Base-by-base conservation (phyloP, 2,113 vertebrate species). In the Dipodomys spectabilis region DNA sequence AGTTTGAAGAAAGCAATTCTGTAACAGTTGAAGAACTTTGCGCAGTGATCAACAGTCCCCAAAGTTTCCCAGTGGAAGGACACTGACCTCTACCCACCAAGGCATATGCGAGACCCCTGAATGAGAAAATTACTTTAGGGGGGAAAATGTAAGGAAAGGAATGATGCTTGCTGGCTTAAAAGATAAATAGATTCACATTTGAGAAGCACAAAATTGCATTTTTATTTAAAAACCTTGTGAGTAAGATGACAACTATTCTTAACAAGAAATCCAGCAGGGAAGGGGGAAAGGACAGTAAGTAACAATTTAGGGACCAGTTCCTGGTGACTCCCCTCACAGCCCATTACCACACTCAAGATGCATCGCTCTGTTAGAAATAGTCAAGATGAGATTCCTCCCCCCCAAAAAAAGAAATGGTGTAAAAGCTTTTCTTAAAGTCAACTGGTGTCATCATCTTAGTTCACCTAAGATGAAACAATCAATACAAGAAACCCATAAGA, bases 1-100 rank as follows among this genome's bases (percentile, higher is more conserved):
- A 97, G 94, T 97, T 97, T 96, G 97, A 98, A 98, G 95, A 96
- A 98, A 97, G 96, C 96, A 97, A 97, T 98, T 98, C 98, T 98
- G 97, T 93, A 97, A 95, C 91, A 97, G 97, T 97, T 98, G 97
- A 98, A 98, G 96, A 97, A 96, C 98, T 98, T 98, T 95, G 97
- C 97, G 95, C 95, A 95, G 94, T 97, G 96, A 97, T 97, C 97
- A 97, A 97, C 97, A 97, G 94, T 96, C 95, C 96, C 97, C 91
- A 96, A 98, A 98, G 93, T 82, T 96, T 95, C 71, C 87, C 97
- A 90, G 81, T 82, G n/a, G 82, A 97, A 97, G 4, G 94, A 95
- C 83, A 89, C 72, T 95, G 96, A 97, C 93, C 91, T 94, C 96
- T 97, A 98, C 93, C 71, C 79, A 94, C 86, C 44, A 97, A 57